Conservation (phyloP, 2,888 invertebrate genomes). For the Conchocele bisecta region DNA sequence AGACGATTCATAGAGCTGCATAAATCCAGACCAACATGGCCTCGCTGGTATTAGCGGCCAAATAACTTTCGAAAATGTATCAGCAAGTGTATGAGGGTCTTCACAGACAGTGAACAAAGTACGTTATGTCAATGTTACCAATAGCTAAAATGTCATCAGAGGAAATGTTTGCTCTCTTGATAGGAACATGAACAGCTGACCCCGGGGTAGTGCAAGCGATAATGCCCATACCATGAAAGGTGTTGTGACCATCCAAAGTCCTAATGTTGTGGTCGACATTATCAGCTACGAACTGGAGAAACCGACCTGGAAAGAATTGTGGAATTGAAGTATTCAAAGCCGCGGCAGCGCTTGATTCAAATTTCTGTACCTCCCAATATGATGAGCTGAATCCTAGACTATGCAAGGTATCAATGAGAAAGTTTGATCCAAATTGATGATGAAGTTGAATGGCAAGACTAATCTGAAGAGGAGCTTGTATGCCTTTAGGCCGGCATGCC, state of each 20-base stretch:
- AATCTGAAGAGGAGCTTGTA: conserved; percentile 61
- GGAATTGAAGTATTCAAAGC: conserved; percentile 22
- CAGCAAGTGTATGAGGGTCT: background rate
- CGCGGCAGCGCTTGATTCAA: conserved; percentile 46
- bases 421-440: conserved; percentile 62
- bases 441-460: conserved; percentile 60
- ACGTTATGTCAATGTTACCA: too few species aligned
- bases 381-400: conserved; percentile 60
- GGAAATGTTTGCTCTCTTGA: too few species aligned
- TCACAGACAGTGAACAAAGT: background rate
- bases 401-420: conserved; percentile 61
- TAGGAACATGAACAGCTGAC: too few species aligned
- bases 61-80: conserved; percentile 2
- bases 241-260: conserved; percentile 60
- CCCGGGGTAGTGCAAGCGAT: too few species aligned
- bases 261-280: conserved; percentile 68
- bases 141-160: too few species aligned
- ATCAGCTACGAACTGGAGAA: conserved; percentile 68
- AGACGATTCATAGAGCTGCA: conserved; percentile 43
- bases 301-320: conserved; percentile 1
- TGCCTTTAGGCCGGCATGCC: conserved; percentile 43
- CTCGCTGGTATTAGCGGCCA: conserved; percentile 32
- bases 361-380: conserved; percentile 47
- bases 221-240: conserved; percentile 58
- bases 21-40: conserved; percentile 57